Evolutionary conservation across 1,140 invertebrate species (phyloP), one percentile per base, ranked within the genome.

Genomic region (Episyrphus balteatus): DNA sequence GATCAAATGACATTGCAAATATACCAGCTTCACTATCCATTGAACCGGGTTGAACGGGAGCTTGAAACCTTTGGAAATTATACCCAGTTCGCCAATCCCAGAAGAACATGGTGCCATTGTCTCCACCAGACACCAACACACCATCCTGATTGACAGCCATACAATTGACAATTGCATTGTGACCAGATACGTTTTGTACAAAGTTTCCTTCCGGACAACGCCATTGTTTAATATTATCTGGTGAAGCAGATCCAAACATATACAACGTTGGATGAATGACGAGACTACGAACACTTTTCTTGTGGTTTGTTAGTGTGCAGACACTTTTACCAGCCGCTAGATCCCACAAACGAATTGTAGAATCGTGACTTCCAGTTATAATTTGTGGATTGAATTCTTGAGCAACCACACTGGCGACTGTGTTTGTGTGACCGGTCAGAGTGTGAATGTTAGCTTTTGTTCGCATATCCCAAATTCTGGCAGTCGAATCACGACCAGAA

Each of bases 181-280:
- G 97, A 0, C 96, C 96, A 1, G 87, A 85, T 34, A 99, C 73
- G 73, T 99, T 99, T 68, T 99, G 95, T 49, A 99, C 85, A 62
- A 99, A 99, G 62, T 93, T 91, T 3, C 96, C 97, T 62, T 99
- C 92, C 0, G 94, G 95, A 68, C 93, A 96, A 66, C 90, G 93
- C 96, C 96, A 99, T 66, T 99, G 91, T 68, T 99, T 99, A 46
- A 99, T 94, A 64, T 99, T 98, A 66, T 99, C 96, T 0, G 97
- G 92, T 1, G 93, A 97, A 1, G 89, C 96, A 3, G 92, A 97
- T 1, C 91, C 95, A 71, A 99, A 98, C 75, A 93, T 96, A 65
- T 97, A 86, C 70, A 92, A 71, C 37, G 81, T 84, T 1, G 96
- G 96, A 77, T 99, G 95, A 11, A 97, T 74, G 1, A 84, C 82